Evolutionary conservation across 2,888 invertebrate genomes (phyloP), one percentile per base, ranked within the genome.

Genomic region (Cataglyphis cursor): DNA sequence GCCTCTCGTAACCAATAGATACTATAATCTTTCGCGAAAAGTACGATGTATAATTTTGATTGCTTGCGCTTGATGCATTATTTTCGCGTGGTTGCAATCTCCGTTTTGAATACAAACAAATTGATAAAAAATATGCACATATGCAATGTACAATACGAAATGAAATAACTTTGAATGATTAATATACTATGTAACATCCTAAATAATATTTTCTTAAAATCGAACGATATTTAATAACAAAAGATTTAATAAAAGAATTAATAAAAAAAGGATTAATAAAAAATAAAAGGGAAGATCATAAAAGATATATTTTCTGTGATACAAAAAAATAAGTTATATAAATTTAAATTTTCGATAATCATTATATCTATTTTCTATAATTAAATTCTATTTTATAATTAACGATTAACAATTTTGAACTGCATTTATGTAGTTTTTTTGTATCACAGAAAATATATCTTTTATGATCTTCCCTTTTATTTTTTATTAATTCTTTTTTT

Each of bases 1-100:
- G 87, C 85, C 24, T 59, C 21, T 28, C 81, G 73, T 75, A 85
- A 81, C 83, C 82, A 68, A 78, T 80, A 68, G 81, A 80, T 68
- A 44, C 68, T 21, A 44, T 44, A 78, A 78, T 68, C 68, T 78
- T 59, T 21, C 68, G 18, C 44, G 57, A 41, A 28, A 57, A 38
- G 24, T 24, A 9, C 44, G 24, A 48, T 21, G 35, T 44, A 8
- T 65, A 15, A 65, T 65, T 65, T 41, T 21, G 41, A 65, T 65
- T 65, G 18, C 15, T 28, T 65, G 54, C 54, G 4, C 76, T 66
- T 21, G 31, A n/a, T 5, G 66, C 44, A 44, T 78, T 44, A 57
- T 78, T 78, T 59, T 21, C 68, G 18, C 24, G 3, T n/a, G n/a
- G 4, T 1, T 35, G 10, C 4, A 21, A 15, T 10, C 35, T 41